These are phyloP conservation scores for Trichechus manatus DNA, from an alignment of 2,113 vertebrate species.

Conservation along the genomic window DNA sequence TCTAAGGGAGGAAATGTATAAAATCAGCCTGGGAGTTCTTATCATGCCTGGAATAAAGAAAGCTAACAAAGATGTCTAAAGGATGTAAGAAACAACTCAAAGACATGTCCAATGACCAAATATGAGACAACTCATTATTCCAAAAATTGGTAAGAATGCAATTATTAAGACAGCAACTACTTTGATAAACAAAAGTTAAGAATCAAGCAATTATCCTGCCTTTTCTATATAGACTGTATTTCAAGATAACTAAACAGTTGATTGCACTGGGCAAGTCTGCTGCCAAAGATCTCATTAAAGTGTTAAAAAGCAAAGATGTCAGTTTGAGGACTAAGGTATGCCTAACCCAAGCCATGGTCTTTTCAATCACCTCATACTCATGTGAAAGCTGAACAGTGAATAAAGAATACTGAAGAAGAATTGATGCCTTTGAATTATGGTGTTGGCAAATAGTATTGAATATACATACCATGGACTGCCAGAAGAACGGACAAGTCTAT, in stretches of 20 bases:
- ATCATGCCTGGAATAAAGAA: neutral
- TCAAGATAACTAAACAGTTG: neutral
- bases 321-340: too few species aligned
- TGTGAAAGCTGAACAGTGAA: too few species aligned
- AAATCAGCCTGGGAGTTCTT: neutral
- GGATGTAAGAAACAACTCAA: neutral
- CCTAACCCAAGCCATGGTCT: too few species aligned
- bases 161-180: neutral
- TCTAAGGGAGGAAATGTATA: neutral
- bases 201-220: neutral
- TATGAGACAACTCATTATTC: neutral
- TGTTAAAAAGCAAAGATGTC: too few species aligned
- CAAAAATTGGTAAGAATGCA: neutral
- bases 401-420: too few species aligned
- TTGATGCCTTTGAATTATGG: too few species aligned
- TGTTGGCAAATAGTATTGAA: too few species aligned
- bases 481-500: too few species aligned
- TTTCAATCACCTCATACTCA: too few species aligned
- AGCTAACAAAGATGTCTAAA: neutral
- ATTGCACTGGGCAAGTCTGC: neutral
- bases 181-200: neutral
- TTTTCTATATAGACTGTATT: neutral
- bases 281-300: too few species aligned
- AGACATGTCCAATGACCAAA: neutral
- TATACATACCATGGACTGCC: too few species aligned